Conservation (phyloP, 2,888 invertebrate species). For the Rhamnusium bicolor region DNA sequence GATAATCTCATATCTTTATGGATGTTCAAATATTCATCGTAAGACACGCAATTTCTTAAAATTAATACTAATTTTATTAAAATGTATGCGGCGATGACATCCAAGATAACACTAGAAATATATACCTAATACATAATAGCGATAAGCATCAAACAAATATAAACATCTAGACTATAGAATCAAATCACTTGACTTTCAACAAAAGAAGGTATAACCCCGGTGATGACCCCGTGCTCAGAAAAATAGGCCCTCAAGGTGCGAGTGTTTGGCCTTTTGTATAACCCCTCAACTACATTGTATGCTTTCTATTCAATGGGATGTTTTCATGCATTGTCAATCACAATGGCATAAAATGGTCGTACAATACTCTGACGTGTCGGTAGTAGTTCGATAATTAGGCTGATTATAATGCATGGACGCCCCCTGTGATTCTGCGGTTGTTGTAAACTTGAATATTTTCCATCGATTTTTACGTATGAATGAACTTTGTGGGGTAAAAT, state of each 20-base stretch:
- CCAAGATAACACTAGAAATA: conserved; percentile 45
- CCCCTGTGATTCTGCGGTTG: conserved; percentile 53
- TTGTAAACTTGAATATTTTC: conserved; percentile 36
- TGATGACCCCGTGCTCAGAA: conserved; percentile 50
- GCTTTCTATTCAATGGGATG: conserved; percentile 63
- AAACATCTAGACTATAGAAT: conserved; percentile 55
- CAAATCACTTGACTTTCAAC: conserved; percentile 66
- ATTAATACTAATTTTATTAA: conserved; percentile 44
- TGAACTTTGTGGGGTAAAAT: conserved; percentile 21
- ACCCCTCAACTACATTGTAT: conserved; percentile 41
- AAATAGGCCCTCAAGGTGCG: conserved; percentile 40
- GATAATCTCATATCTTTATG: not conserved
- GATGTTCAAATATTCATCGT: not conserved
- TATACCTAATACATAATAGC: conserved; percentile 25
- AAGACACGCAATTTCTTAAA: conserved; percentile 22
- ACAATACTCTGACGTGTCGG: conserved; percentile 64
- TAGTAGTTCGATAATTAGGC: conserved; percentile 66
- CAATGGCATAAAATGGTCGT: conserved; percentile 65
- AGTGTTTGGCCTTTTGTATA: conserved; percentile 42
- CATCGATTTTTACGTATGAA: conserved; percentile 42
- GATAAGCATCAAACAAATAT: conserved; percentile 33
- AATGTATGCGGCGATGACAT: conserved; percentile 54
- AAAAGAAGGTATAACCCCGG: conserved; percentile 53
- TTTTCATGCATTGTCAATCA: conserved; percentile 66
- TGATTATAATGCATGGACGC: conserved; percentile 68